A percentile compares a stretch with the other conserved stretches of the same genome.
Evolutionary conservation across 2,797 vertebrate genomes (phyloP).

Genomic region (Caiman crocodilus): DNA sequence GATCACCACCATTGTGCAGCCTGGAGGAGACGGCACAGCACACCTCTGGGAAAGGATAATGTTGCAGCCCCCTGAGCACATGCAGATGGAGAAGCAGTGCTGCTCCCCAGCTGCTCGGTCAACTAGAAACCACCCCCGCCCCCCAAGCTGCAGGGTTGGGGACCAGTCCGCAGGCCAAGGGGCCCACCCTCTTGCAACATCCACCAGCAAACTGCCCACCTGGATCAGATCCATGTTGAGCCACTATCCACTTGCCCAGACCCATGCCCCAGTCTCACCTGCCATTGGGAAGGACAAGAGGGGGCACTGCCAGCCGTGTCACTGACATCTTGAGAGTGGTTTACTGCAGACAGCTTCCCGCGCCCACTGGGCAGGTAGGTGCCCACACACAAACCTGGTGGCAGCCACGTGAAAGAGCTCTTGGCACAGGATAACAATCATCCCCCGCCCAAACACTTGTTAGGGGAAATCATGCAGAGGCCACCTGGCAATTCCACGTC

Average conservation of each 20-base stretch:
- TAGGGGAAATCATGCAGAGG: no score
- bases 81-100: not conserved
- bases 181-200: not conserved
- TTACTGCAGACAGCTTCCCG: not conserved
- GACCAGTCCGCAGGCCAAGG: not conserved
- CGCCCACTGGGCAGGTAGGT: not conserved
- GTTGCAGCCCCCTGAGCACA: not conserved
- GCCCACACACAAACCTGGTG: not conserved
- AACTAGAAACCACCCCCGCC: not conserved
- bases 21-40: not conserved
- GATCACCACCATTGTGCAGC: not conserved
- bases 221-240: not conserved
- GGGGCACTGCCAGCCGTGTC: not conserved
- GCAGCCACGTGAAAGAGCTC: not conserved
- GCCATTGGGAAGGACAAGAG: not conserved
- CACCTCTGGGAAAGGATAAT: not conserved
- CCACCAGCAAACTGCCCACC: no score
- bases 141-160: not conserved
- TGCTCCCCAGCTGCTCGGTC: not conserved
- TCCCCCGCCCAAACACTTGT: not conserved
- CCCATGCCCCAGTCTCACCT: not conserved
- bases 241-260: not conserved
- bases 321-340: not conserved
- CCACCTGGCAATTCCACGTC: no score
- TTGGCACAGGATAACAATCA: not conserved